Conservation (phyloP, 2,797 vertebrate species). For the Garrulus glandarius region DNA sequence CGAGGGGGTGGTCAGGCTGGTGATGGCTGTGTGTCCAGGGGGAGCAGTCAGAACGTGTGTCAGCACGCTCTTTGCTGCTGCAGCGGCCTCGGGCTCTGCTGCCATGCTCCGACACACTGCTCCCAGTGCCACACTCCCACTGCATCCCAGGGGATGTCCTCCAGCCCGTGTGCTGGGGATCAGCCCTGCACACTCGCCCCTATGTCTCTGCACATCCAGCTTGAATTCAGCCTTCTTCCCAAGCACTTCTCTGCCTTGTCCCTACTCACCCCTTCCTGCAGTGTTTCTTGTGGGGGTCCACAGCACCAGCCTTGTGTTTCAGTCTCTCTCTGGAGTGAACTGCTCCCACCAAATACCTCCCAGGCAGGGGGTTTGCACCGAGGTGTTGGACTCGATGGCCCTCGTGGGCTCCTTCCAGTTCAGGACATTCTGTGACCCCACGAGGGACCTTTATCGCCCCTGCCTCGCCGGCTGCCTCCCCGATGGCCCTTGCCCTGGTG, state of each 20-base stretch:
- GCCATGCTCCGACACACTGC: neutral
- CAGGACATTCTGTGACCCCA: neutral
- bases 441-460: no score
- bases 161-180: neutral
- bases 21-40: neutral
- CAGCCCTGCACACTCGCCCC: accelerated
- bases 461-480: neutral
- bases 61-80: accelerated
- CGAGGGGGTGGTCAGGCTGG: neutral
- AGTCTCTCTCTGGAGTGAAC: neutral
- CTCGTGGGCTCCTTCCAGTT: neutral
- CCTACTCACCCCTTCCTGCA: accelerated
- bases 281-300: accelerated
- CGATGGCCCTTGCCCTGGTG: neutral
- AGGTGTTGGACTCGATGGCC: neutral
- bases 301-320: neutral
- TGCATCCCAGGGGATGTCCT: neutral
- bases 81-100: accelerated
- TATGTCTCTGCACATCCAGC: no score
- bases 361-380: neutral
- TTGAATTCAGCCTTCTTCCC: neutral
- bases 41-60: neutral
- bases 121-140: neutral
- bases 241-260: neutral
- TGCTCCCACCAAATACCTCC: neutral